These are phyloP conservation scores for silkworm (Bombyx mori) DNA, from an alignment of 1,140 invertebrate genomes.

Conservation along the genomic window DNA sequence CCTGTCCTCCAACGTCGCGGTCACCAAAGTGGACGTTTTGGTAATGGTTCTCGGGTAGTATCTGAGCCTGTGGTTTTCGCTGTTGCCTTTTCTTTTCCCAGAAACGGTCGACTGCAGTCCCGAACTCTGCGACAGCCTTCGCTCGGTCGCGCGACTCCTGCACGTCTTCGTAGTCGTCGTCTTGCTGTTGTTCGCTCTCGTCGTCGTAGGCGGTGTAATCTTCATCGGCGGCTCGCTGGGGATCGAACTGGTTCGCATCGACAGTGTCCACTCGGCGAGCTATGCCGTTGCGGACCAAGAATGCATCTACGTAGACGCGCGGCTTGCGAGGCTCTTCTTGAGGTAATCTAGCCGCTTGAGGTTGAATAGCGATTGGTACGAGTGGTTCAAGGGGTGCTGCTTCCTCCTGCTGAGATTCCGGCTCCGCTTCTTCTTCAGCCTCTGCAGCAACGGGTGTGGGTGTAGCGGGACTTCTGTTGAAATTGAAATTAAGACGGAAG, in stretches of 20 bases:
- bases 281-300: conserved; percentile 58
- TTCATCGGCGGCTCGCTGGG: conserved; percentile 32
- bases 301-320: conserved; percentile 64
- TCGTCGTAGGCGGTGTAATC: conserved; percentile 54
- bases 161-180: conserved; percentile 55
- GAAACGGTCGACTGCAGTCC: conserved; percentile 51
- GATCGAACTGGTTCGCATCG: conserved; percentile 46
- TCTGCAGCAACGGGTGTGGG: conserved; percentile 21
- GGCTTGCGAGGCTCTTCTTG: conserved; percentile 36
- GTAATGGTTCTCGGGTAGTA: conserved; percentile 39
- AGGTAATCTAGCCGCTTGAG: conserved; percentile 41
- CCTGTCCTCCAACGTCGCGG: conserved; percentile 34
- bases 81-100: conserved; percentile 46
- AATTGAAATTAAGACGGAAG: conserved; percentile 50
- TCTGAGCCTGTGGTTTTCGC: conserved; percentile 18
- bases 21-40: conserved; percentile 58
- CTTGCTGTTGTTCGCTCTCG: conserved; percentile 35
- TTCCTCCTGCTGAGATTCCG: conserved; percentile 22
- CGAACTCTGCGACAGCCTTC: conserved; percentile 47
- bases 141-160: conserved; percentile 52
- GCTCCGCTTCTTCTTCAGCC: conserved; percentile 16
- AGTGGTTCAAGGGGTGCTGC: conserved; percentile 16
- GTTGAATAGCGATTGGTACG: conserved; percentile 30
- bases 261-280: conserved; percentile 48
- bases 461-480: conserved; percentile 36